These are phyloP conservation scores for Arrhopalites spinosus DNA, from an alignment of 2,888 invertebrate genomes.

Conservation along the genomic window DNA sequence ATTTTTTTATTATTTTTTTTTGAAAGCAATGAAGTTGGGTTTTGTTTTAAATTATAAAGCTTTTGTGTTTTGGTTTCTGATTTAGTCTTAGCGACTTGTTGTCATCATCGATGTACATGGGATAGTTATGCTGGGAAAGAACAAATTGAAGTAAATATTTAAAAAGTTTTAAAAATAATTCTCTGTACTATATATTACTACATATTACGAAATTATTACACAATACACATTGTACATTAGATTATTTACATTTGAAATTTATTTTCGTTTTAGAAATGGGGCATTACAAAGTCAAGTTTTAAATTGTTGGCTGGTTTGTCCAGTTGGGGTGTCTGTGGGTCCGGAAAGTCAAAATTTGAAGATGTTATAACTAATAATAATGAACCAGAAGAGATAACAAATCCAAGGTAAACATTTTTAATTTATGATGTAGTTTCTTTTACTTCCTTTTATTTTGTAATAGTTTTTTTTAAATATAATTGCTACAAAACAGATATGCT, in stretches of 20 bases:
- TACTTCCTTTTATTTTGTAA: no score
- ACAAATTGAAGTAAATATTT: conserved; percentile 62
- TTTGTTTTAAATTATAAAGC: no score
- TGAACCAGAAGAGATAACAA: not conserved
- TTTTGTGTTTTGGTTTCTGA: no score
- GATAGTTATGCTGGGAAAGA: conserved; percentile 70
- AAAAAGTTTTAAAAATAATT: no score
- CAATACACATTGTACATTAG: no score
- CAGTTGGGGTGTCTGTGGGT: conserved; percentile 88
- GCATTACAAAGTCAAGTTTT: conserved; percentile 69
- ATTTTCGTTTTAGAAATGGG: conserved; percentile 62
- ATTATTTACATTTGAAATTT: no score
- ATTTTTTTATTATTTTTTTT: no score
- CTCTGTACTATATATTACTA: no score
- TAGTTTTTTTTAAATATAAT: not conserved
- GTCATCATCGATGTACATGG: conserved; percentile 85
- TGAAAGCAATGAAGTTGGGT: no score
- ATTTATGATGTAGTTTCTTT: not conserved
- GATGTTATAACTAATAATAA: not conserved
- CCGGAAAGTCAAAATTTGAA: conserved; percentile 30
- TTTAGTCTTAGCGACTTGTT: conserved; percentile 81
- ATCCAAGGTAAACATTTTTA: conserved; percentile 22
- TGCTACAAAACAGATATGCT: conserved; percentile 26
- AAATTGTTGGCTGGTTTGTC: conserved; percentile 77
- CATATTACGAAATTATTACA: no score